Evolutionary conservation across 2,797 vertebrate genomes (phyloP), one percentile per base, ranked within the genome.

Genomic region (Sebastes hopkinsi): DNA sequence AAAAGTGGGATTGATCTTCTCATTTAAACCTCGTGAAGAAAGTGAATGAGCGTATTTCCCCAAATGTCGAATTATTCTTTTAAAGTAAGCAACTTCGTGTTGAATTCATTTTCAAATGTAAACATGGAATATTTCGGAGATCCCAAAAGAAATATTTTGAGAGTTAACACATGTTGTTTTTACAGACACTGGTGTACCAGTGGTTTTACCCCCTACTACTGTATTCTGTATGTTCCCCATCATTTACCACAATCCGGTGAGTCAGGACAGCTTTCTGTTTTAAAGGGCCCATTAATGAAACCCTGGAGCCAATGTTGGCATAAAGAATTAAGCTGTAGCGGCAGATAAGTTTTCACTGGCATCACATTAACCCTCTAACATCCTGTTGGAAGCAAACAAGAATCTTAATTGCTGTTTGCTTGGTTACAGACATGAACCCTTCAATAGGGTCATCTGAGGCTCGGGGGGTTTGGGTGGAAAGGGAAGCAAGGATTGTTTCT

Each of bases 301-400:
- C 32, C 83, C 29, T 9, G 8, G 23, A 77, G 83, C 46, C 34
- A 60, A 67, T 80, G 62, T 83, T 84, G 73, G 75, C 72, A 69
- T 52, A 20, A 22, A 81, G 25, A 82, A 85, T 84, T 58, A 81
- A 71, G 22, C 22, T n/a, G 62, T 65, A 55, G 58, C 77, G 10
- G 67, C 66, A 69, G 68, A 88, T 87, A 55, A 1, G 4, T 68
- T 84, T 86, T 89, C 75, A 80, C 64, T 85, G 67, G 87, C 77
- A 77, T 62, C 64, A 61, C 58, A 85, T 83, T 77, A 88, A 85
- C 56, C 66, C 27, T 60, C 69, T 64, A 74, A 89, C 86, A 85
- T 89, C 87, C 82, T 89, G 79, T 85, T 73, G 62, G 65, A 81
- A 85, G 76, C 72, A 88, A 88, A 84, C 81, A 79, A 34, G 30